Conservation (phyloP, 2,888 invertebrate species). For the Lampropteryx suffumata region DNA sequence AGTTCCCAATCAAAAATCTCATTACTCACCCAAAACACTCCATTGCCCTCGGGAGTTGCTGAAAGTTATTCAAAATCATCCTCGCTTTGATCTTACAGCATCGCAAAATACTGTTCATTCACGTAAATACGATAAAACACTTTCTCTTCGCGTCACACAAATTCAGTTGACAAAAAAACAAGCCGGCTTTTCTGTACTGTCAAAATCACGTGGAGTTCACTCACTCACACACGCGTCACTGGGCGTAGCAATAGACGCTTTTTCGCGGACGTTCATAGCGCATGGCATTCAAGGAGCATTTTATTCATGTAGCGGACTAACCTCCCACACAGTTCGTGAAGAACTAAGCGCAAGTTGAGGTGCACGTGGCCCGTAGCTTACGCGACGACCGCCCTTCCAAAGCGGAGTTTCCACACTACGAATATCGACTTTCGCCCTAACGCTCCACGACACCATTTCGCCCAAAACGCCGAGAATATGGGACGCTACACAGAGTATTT, state of each 20-base stretch:
- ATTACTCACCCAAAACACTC: slow-evolving; percentile 69
- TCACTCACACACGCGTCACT: slow-evolving; percentile 60
- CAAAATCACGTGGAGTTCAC: slow-evolving; percentile 73
- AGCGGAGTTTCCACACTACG: slow-evolving; percentile 61
- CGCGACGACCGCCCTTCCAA: slow-evolving; percentile 79
- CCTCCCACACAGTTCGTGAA: slow-evolving; percentile 82
- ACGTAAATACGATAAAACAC: slow-evolving; percentile 59
- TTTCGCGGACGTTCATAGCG: slow-evolving; percentile 68
- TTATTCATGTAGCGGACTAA: slow-evolving; percentile 78
- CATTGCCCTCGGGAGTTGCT: slow-evolving; percentile 56
- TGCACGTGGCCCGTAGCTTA: slow-evolving; percentile 80
- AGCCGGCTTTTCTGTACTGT: slow-evolving; percentile 67
- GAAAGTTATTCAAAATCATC: slow-evolving; percentile 51
- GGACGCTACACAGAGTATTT: slow-evolving; percentile 76
- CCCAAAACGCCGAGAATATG: slow-evolving; percentile 68
- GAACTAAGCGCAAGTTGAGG: slow-evolving; percentile 80
- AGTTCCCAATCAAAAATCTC: slow-evolving; percentile 52
- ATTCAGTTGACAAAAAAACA: slow-evolving; percentile 49
- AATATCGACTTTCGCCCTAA: slow-evolving; percentile 73
- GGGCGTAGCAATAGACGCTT: slow-evolving; percentile 60
- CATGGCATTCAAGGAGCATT: slow-evolving; percentile 72
- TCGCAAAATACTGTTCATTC: slow-evolving; percentile 47
- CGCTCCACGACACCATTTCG: slow-evolving; percentile 65
- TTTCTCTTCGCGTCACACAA: slow-evolving; percentile 45
- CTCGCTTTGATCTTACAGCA: slow-evolving; percentile 55